Base-by-base conservation (phyloP, 2,797 vertebrate species). In the Lerista edwardsae region DNA sequence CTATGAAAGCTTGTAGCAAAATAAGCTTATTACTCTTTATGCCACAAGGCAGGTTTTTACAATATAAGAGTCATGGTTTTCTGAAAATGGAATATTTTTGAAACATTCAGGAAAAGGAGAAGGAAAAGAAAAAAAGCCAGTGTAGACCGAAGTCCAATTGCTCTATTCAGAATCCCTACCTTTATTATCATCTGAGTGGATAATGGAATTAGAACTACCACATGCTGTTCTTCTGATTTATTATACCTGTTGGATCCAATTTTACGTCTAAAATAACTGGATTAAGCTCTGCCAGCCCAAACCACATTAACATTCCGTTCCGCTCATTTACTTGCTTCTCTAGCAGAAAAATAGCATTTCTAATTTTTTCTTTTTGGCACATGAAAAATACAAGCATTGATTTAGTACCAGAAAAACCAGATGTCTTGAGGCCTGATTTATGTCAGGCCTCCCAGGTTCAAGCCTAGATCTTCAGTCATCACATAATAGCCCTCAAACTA, bases 211-310 rank as follows among this genome's bases (percentile, higher is more conserved):
- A 87, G 51, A 87, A 62, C 39, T 39, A n/a, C 51, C 74, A 67
- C 68, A 88, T 71, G 41, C 83, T 86, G 78, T 68, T 88, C 29
- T 83, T 75, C 61, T 86, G 87, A 93, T 87, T 82, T 82, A 82
- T 74, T 44, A 75, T 84, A 90, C 0, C 82, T 4, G 41, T 72
- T 84, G 73, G 14, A 80, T 77, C 73, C 81, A 67, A 71, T 79
- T 89, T 91, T 87, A 85, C 61, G 72, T 80, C 87, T 57, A 85
- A 85, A 87, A 77, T 82, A 85, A 86, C 65, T 0, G 2, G 82
- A 90, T 91, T 73, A 91, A 80, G 64, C 19, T 68, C 67, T 79
- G 84, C 79, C 83, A 78, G 79, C 79, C 27, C n/a, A 73, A n/a
- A 64, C 59, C 44, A 34, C 59, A 55, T 47, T 65, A 73, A 27